Conservation (phyloP, 2,113 vertebrate genomes). For the Boulengeromyrus knoepffleri region DNA sequence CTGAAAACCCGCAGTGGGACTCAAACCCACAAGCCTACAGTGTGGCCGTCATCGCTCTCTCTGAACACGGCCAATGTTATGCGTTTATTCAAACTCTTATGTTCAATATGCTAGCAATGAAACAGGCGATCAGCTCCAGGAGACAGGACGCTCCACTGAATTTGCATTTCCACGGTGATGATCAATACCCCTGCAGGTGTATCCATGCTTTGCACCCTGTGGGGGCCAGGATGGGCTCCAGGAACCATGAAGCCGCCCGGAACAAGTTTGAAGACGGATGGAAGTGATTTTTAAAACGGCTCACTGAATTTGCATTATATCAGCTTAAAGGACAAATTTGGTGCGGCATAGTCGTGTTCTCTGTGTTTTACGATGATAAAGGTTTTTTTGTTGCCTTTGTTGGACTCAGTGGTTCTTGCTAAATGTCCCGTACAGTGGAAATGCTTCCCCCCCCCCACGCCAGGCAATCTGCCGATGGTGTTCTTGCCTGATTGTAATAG, state of each 20-base stretch:
- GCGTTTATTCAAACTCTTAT: not conserved
- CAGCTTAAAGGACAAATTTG: not conserved
- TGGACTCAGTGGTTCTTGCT: not conserved
- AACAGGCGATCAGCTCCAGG: not conserved
- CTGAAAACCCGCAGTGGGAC: not conserved
- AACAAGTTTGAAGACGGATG: not conserved
- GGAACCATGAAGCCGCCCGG: not conserved
- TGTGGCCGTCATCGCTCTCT: not conserved
- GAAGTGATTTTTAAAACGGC: not conserved
- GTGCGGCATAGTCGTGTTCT: not conserved
- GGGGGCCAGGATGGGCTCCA: not conserved
- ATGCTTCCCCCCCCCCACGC: not conserved
- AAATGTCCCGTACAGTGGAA: not conserved
- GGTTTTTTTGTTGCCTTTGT: not conserved
- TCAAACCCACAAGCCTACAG: not conserved
- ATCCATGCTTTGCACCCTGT: not conserved
- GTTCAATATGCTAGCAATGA: not conserved
- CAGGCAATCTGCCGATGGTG: not conserved
- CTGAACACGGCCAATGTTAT: not conserved
- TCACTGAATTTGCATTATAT: not conserved
- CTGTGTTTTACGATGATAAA: not conserved
- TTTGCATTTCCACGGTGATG: not conserved
- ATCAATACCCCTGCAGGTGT: not conserved
- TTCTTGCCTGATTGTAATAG: not conserved
- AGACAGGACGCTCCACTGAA: not conserved